Evolutionary conservation across 2,888 invertebrate genomes (phyloP), one percentile per base, ranked within the genome.

Genomic region (Orchesella flavescens): DNA sequence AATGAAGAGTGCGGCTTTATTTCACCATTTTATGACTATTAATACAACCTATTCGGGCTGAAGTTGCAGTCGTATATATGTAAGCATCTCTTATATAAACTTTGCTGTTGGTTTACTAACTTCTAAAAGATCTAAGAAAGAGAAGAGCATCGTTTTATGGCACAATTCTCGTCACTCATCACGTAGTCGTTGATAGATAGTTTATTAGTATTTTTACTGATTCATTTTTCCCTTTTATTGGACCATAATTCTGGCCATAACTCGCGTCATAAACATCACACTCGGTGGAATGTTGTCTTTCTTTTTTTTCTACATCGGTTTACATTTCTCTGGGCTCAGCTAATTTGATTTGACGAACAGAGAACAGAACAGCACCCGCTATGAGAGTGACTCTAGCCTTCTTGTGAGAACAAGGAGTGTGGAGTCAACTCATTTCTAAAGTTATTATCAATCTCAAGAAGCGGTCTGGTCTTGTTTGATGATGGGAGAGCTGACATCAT

Each of bases 171-270:
- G 61, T 75, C 74, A 81, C 81, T 81, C 81, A 75, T 75, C 81
- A 75, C 81, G 75, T 43, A 75, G 21, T 68, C 75, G 68, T 49
- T 81, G 81, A 81, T 75, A 61, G 69, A 81, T 81, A 59, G 81
- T 81, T 81, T 81, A 81, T 81, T 81, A 81, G 74, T 81, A 81
- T 75, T 81, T 81, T 81, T 81, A 81, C 68, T 74, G 81, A 81
- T 75, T 81, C 81, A 81, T 74, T 74, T 80, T 75, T 59, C 75
- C 24, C 53, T 81, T 81, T 81, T 81, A 81, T 81, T 81, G 21
- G 61, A 43, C 68, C 59, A 75, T 81, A 59, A 75, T 69, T 75
- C 66, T 74, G 75, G 65, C 69, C 74, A 75, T 81, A 81, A 81
- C 73, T 68, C 24, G 34, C 21, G 81, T 81, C 81, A 49, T 81